These are phyloP conservation scores for Daubentonia madagascariensis DNA, from an alignment of 2,113 vertebrate genomes.

Conservation along the genomic window DNA sequence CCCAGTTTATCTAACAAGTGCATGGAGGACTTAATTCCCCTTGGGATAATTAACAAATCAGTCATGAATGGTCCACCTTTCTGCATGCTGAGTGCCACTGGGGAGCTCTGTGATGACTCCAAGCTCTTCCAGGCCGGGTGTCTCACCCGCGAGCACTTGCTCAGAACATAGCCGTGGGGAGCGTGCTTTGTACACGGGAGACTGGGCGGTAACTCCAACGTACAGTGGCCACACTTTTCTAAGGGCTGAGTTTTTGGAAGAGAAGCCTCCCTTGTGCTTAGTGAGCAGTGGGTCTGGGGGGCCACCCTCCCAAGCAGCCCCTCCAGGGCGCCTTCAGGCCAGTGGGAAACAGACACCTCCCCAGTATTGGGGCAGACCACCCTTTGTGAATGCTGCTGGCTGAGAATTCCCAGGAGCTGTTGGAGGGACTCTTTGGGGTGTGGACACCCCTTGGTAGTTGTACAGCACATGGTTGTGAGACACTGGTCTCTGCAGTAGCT, in stretches of 20 bases:
- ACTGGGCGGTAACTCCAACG: accelerated
- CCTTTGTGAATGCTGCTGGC: accelerated
- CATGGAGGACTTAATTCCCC: not conserved
- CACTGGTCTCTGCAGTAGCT: not conserved
- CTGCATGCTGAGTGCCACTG: not conserved
- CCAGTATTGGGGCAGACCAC: accelerated
- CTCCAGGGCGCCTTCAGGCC: not conserved
- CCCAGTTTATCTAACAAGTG: accelerated
- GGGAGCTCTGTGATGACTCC: not conserved
- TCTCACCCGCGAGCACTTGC: not conserved
- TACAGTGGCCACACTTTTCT: not conserved
- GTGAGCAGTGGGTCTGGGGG: accelerated
- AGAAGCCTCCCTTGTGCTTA: not conserved
- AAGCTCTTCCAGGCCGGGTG: not conserved
- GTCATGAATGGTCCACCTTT: not conserved
- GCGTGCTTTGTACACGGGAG: accelerated
- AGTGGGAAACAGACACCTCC: not conserved
- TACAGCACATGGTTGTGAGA: accelerated
- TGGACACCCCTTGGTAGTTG: not conserved
- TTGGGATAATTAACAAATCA: not conserved
- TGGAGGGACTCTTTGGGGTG: not conserved
- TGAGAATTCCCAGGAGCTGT: accelerated
- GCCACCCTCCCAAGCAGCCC: not conserved
- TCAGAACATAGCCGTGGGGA: not conserved
- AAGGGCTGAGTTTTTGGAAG: not conserved